Evolutionary conservation across 2,113 vertebrate species (phyloP).

Genomic region (Brachyhypopomus gauderio): DNA sequence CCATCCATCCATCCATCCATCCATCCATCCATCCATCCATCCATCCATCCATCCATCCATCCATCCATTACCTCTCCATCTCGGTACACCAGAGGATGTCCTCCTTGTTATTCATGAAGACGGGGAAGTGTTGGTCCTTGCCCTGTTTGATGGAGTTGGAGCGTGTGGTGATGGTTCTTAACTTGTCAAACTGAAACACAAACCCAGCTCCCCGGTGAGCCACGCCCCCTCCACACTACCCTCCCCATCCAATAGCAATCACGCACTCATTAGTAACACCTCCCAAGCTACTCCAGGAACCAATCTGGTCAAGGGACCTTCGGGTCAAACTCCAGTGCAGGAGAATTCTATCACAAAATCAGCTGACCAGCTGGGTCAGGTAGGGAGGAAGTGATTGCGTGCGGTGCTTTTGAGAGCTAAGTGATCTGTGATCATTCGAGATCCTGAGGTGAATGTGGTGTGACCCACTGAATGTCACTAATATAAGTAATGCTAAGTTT

Average conservation of each 20-base stretch:
- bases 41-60: neutral
- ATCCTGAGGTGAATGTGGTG: too few species aligned
- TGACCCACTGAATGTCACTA: too few species aligned
- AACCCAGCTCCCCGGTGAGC: constrained; percentile 44
- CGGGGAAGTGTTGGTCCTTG: constrained; percentile 99
- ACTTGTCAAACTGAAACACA: constrained; percentile 94
- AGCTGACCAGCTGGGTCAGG: too few species aligned
- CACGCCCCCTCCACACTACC: constrained; percentile 6
- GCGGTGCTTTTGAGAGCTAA: too few species aligned
- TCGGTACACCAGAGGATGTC: constrained; percentile 99
- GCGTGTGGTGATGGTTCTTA: constrained; percentile 98
- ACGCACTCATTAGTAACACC: neutral
- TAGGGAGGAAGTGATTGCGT: too few species aligned
- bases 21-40: neutral
- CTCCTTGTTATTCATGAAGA: constrained; percentile 99
- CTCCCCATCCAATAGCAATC: neutral
- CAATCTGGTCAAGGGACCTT: neutral
- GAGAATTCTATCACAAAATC: neutral
- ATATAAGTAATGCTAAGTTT: too few species aligned
- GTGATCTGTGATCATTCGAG: too few species aligned
- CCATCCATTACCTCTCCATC: constrained; percentile 89
- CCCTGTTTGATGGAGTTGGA: constrained; percentile 99
- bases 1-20: neutral
- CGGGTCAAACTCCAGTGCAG: neutral
- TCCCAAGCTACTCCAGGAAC: neutral